Evolutionary conservation across 2,113 vertebrate genomes (phyloP).

Genomic region (Bagarius yarrelli): DNA sequence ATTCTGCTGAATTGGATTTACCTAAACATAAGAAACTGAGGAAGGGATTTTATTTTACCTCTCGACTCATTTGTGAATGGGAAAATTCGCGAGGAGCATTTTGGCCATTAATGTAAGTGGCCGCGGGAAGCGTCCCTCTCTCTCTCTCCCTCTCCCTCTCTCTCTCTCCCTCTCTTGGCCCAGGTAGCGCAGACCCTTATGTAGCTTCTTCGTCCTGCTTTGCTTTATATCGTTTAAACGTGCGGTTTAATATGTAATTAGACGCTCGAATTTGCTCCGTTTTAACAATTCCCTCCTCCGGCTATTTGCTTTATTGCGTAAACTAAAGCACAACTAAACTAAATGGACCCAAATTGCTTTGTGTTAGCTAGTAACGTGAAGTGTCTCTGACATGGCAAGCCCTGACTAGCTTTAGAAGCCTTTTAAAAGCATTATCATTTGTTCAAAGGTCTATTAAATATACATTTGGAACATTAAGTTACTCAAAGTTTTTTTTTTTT

Average conservation of each 20-base stretch:
- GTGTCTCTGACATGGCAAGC: conserved; percentile 3
- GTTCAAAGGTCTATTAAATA: neutral
- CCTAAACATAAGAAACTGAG: neutral
- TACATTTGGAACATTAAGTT: neutral
- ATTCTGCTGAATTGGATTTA: neutral
- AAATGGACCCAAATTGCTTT: neutral
- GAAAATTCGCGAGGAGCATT: conserved; percentile 27
- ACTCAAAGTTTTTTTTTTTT: neutral
- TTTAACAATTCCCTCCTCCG: neutral
- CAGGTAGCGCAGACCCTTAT: conserved; percentile 36
- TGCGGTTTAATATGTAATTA: too few species aligned
- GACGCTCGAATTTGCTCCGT: neutral
- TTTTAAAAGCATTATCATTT: neutral
- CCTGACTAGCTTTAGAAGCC: neutral
- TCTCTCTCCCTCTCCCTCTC: neutral
- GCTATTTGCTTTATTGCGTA: neutral
- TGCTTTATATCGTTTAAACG: neutral
- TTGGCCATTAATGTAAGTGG: conserved; percentile 41
- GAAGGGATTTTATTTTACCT: neutral
- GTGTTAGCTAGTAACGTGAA: neutral
- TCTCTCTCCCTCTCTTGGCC: neutral
- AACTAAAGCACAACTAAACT: neutral
- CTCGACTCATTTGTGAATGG: conserved; percentile 2
- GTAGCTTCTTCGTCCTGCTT: neutral
- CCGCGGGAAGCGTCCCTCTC: neutral